Percentiles rank a stretch among this genome's conserved stretches.
Evolutionary conservation across 2,797 vertebrate species (phyloP).

Genomic region (Falco naumanni): DNA sequence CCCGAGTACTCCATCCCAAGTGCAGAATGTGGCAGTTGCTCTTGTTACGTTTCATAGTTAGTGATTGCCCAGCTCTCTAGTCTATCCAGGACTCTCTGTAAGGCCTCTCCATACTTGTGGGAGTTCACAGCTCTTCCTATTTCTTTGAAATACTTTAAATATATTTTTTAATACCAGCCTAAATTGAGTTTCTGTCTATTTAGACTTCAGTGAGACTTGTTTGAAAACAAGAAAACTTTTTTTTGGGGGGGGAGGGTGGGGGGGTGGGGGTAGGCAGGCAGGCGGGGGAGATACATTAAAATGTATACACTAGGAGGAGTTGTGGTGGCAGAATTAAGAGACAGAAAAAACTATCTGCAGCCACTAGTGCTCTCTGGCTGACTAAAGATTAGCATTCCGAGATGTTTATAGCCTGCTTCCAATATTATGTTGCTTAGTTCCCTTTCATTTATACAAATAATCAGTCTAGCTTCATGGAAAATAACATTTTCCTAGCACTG

Average conservation of each 20-base stretch:
- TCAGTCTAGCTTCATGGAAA: neutral
- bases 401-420: neutral
- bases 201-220: neutral
- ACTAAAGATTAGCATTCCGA: neutral
- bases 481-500: neutral
- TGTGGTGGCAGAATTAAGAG: neutral
- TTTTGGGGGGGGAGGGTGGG: no score
- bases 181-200: neutral
- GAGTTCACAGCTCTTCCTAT: neutral
- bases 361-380: neutral
- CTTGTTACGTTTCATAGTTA: neutral
- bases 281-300: neutral
- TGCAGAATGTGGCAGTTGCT: neutral
- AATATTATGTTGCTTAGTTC: conserved; percentile 22
- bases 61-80: neutral
- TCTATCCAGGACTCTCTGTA: neutral
- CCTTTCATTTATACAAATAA: conserved; percentile 40
- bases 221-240: neutral
- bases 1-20: neutral
- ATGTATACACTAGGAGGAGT: neutral
- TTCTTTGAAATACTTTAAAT: neutral
- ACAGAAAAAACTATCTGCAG: neutral
- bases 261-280: no score
- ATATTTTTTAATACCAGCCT: neutral
- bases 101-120: neutral